phyloP scores from a whole-genome alignment of 2,113 vertebrate genomes.

The Percopsis transmontana region DNA sequence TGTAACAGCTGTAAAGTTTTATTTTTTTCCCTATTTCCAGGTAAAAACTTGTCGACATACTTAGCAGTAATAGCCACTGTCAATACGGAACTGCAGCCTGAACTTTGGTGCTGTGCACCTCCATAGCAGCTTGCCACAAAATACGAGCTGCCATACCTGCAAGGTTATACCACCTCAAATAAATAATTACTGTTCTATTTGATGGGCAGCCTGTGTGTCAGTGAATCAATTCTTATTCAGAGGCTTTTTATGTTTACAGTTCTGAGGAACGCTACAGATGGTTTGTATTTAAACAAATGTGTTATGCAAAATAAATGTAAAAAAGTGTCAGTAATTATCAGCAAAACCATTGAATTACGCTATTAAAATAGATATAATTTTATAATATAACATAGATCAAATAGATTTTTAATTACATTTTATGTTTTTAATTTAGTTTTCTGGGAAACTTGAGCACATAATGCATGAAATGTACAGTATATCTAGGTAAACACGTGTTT shows the following conservation, averaged over 20 bases:
- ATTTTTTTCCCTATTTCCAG: constrained; percentile 6
- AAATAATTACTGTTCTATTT: neutral
- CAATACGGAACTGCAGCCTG: no score
- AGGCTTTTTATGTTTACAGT: no score
- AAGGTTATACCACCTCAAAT: neutral
- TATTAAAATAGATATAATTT: no score
- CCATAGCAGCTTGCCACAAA: neutral
- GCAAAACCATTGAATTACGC: no score
- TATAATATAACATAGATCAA: no score
- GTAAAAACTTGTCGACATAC: constrained; percentile 7
- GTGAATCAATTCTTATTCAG: no score
- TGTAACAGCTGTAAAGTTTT: constrained; percentile 19
- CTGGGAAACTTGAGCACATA: neutral
- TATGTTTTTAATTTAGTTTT: neutral
- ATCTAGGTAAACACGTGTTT: neutral
- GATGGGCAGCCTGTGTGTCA: no score
- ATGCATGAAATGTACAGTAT: neutral
- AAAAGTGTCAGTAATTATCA: no score
- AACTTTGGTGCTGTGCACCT: no score
- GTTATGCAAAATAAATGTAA: no score
- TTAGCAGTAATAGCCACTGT: neutral
- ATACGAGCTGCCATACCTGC: neutral
- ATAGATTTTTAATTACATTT: neutral
- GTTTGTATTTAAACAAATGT: neutral
- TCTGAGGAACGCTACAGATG: neutral